Evolutionary conservation across 2,888 invertebrate genomes (phyloP), one percentile per base, ranked within the genome.

Genomic region (Margaritifera margaritifera): DNA sequence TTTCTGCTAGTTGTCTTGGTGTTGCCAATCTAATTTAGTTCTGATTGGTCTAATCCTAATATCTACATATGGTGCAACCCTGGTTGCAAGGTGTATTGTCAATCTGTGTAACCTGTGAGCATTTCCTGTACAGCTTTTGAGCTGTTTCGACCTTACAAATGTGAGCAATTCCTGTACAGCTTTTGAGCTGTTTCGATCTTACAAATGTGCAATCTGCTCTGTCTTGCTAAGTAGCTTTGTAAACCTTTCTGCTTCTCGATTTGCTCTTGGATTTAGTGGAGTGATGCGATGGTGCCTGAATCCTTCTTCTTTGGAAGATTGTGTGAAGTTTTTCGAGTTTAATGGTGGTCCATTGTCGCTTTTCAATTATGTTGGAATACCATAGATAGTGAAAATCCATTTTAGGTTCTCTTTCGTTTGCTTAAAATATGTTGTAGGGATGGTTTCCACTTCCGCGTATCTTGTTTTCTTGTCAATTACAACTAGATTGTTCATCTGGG

Each of bases 331-430:
- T 54, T 67, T 56, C 2, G 58, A 72, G 42, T 56, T 64, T 27
- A 73, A 73, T 51, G 73, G 71, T 22, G 71, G 68, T 62, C 68
- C 71, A 67, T 64, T 71, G 61, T 71, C 69, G 20, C 31, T 63
- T 58, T 60, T 51, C 52, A 66, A 15, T 51, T 24, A 22, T 27
- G 22, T 8, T n/a, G 67, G 67, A 42, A 42, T 66, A 20, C 64
- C 70, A 64, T 62, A 50, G 19, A 67, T 71, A 8, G 64, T 27
- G 59, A 61, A 74, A 19, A 74, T 68, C 3, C 42, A 42, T 42
- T n/a, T 63, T n/a, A 66, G 57, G 22, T 61, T 64, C 25, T 63
- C 58, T 24, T 20, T 59, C 11, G 52, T 53, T 22, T 55, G 22
- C 25, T 58, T 62, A 58, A 54, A 57, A 24, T 57, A 19, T 69